These are phyloP conservation scores for Alethe diademata DNA, from an alignment of 2,113 vertebrate genomes.

Conservation along the genomic window DNA sequence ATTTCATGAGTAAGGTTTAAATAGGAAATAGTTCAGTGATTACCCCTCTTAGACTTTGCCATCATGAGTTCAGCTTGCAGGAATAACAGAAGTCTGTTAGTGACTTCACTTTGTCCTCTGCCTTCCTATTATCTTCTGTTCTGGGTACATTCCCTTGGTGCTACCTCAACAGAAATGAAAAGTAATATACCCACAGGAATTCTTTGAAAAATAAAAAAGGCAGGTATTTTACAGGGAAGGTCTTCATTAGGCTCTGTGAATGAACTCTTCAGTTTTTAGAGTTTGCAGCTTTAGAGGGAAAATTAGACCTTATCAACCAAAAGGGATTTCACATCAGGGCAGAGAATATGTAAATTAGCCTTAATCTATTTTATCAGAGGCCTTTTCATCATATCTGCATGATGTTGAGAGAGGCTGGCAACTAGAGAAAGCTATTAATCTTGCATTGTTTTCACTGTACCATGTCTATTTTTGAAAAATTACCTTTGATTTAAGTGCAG, in stretches of 20 bases:
- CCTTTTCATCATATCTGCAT: slow-evolving; percentile 18
- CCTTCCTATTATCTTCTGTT: background rate
- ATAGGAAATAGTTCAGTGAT: background rate
- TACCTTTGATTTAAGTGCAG: background rate
- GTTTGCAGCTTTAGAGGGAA: background rate
- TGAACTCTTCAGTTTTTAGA: background rate
- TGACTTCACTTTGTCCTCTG: background rate
- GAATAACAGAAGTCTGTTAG: background rate
- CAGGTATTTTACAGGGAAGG: background rate
- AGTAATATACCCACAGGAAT: background rate
- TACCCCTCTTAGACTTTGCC: background rate
- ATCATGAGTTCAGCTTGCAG: background rate
- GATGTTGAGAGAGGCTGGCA: background rate
- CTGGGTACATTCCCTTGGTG: background rate
- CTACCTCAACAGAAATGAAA: background rate
- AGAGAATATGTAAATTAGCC: slow-evolving; percentile 1
- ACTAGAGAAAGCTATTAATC: slow-evolving; percentile 1
- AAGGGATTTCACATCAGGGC: background rate
- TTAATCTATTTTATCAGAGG: background rate
- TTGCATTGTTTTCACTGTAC: slow-evolving; percentile 15
- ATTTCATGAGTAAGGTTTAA: background rate
- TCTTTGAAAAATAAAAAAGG: background rate
- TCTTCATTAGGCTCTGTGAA: background rate
- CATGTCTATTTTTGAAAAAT: slow-evolving; percentile 4
- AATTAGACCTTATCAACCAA: background rate